A percentile compares a stretch with the other conserved stretches of the same genome.
phyloP scores from a whole-genome alignment of 2,113 vertebrate genomes.

The Isichthys henryi region DNA sequence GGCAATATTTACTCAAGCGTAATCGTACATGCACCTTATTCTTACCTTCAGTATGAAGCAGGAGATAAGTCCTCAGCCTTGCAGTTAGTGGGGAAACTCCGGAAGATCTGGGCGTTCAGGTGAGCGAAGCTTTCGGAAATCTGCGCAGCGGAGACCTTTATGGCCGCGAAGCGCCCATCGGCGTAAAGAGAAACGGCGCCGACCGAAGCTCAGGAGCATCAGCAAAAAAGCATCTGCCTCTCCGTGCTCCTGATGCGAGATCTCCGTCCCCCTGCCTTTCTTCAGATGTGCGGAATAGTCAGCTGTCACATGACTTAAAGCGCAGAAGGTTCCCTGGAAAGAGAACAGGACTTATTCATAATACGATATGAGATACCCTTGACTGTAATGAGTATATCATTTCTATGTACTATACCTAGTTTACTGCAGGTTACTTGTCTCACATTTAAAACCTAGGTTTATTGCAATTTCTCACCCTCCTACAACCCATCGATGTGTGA shows the following conservation, averaged over 20 bases:
- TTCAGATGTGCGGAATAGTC: slow-evolving; percentile 3
- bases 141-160: background rate
- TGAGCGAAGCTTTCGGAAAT: background rate
- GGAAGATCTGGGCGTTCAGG: slow-evolving; percentile 15
- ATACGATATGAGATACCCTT: background rate
- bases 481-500: background rate
- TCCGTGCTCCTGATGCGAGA: background rate
- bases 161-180: background rate
- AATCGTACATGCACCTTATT: background rate
- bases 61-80: background rate
- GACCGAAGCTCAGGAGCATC: background rate
- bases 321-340: background rate
- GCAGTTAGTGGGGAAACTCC: slow-evolving; percentile 2
- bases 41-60: slow-evolving; percentile 10
- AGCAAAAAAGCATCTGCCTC: background rate
- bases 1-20: background rate
- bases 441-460: background rate
- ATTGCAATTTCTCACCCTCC: background rate
- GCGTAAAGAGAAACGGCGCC: background rate
- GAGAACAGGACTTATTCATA: background rate
- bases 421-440: background rate
- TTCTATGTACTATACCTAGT: background rate
- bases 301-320: slow-evolving; percentile 12
- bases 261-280: slow-evolving; percentile 8
- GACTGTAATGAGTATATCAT: background rate